These are phyloP conservation scores for Tipula helvola DNA, from an alignment of 2,888 invertebrate genomes.

Conservation along the genomic window DNA sequence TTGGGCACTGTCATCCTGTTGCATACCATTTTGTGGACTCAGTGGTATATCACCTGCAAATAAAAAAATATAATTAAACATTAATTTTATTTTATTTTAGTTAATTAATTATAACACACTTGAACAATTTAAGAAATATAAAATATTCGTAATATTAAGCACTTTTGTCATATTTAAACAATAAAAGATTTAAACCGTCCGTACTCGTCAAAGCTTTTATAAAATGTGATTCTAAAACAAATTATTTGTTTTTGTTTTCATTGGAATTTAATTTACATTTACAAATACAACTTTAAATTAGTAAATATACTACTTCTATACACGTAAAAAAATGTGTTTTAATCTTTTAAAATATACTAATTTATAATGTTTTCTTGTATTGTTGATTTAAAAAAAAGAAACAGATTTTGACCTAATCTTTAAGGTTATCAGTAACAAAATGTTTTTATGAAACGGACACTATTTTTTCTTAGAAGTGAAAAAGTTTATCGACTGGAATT, in stretches of 20 bases:
- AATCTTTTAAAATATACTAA: neutral
- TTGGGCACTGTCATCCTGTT: conserved; percentile 37
- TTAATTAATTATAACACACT: neutral
- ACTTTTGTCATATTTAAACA: neutral
- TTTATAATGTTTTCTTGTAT: neutral
- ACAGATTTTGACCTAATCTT: neutral
- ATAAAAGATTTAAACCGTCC: neutral
- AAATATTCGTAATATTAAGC: neutral
- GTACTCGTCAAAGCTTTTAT: neutral
- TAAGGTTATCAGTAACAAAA: neutral
- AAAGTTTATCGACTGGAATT: neutral
- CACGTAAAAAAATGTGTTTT: too few relatives aligned
- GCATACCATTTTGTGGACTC: conserved; percentile 24
- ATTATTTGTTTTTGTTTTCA: neutral
- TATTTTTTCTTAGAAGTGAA: neutral
- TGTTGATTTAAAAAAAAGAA: neutral
- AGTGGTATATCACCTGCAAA: conserved; percentile 5
- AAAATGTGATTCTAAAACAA: neutral
- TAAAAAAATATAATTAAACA: neutral
- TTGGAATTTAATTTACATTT: neutral
- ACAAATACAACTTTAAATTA: neutral
- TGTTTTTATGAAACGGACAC: neutral
- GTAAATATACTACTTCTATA: neutral
- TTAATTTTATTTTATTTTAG: neutral
- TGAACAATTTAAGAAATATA: neutral